phyloP scores from a whole-genome alignment of 2,113 vertebrate genomes.

The Anhinga rufa region DNA sequence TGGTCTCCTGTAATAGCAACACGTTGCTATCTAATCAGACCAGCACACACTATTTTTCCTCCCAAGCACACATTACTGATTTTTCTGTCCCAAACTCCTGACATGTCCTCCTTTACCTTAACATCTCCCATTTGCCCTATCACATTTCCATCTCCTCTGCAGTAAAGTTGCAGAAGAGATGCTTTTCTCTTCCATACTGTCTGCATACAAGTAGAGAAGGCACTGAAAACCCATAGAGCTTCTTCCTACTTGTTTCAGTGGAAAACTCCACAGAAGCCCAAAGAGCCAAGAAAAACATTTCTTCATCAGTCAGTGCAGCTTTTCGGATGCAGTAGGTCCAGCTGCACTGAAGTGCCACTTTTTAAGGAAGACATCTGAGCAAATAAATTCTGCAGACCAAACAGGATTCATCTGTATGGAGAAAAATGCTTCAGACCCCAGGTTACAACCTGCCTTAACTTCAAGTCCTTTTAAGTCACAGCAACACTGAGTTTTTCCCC shows the following conservation, averaged over 20 bases:
- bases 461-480: neutral
- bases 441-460: neutral
- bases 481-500: neutral
- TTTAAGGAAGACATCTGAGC: neutral
- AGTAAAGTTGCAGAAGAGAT: neutral
- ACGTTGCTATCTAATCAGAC: neutral
- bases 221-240: neutral
- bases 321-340: neutral
- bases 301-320: neutral
- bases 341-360: neutral
- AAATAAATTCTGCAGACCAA: neutral
- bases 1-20: neutral
- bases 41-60: neutral
- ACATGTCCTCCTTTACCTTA: neutral
- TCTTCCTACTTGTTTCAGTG: neutral
- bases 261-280: neutral
- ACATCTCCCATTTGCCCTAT: neutral
- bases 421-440: neutral
- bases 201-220: neutral
- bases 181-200: neutral
- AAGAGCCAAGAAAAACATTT: neutral
- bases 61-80: neutral
- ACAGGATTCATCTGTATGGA: neutral
- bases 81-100: neutral
- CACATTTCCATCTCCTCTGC: neutral